Base-by-base conservation (phyloP, 2,797 vertebrate genomes). In the Gymnothorax javanicus region DNA sequence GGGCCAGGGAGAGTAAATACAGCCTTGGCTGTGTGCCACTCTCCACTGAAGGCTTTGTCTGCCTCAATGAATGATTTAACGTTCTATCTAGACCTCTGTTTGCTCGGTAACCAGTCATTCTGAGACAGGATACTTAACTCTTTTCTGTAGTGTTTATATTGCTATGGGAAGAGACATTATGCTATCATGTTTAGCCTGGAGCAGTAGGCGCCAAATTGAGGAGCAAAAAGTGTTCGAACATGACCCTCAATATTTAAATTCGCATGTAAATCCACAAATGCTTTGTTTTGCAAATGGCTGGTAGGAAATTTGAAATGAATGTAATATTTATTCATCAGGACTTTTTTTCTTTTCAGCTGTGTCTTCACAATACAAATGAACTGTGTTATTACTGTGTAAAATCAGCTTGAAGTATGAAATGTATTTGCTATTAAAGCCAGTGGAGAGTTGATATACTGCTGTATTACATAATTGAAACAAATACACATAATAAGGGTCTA, bases 31-130 rank as follows among this genome's bases (percentile, higher is more conserved):
- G 82, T 17, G 27, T 60, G 82, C 82, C 57, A 2, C 13, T 3
- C 82, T 62, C 25, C 15, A 7, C 25, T 62, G 54, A 62, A 83
- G 23, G 56, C 77, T 81, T n/a, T 56, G 77, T 33, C 82, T 83
- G 82, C 57, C 59, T 59, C 27, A 23, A 83, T 83, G 82, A 83
- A 60, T 60, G 82, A 83, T 83, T 83, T 20, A 83, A 62, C 57
- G 7, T 83, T 83, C 62, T 83, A 59, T 60, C 27, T 62, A 33
- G 82, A 62, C 58, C 27, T 83, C 7, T 62, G 77, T 81, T 81
- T 81, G 56, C 57, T 83, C 82, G 15, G 82, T 62, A 33, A 11
- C 77, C 77, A 15, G 33, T 83, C 56, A 43, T 59, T n/a, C 82
- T 83, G 57, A 27, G 58, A 50, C 57, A 62, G 82, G 82, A 59